phyloP scores from a whole-genome alignment of 2,113 vertebrate species.

The Gnathonemus longibarbis region DNA sequence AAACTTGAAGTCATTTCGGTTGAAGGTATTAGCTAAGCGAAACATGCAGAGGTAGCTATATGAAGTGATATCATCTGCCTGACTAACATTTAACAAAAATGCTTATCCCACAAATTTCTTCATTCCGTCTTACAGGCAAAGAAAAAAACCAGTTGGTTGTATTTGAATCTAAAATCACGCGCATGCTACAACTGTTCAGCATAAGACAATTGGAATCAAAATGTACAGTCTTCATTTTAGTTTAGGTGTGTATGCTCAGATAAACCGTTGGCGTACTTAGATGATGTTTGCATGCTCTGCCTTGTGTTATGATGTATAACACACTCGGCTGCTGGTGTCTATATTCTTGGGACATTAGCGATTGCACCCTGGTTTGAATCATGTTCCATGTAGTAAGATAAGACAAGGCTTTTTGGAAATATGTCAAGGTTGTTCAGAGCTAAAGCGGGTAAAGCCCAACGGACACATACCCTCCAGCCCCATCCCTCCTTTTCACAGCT shows the following conservation, averaged over 20 bases:
- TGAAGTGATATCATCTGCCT: not conserved
- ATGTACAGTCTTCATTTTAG: constrained; percentile 28
- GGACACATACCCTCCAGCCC: not conserved
- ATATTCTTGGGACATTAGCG: constrained; percentile 18
- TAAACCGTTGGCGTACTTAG: constrained; percentile 33
- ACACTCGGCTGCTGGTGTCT: not conserved
- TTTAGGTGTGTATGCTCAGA: constrained; percentile 36
- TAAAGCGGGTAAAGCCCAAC: not conserved
- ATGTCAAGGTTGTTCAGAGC: not conserved
- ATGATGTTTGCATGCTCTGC: constrained; percentile 32
- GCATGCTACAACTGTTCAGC: constrained; percentile 21
- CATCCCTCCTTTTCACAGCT: not conserved
- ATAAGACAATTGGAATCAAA: constrained; percentile 14
- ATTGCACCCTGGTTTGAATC: constrained; percentile 36
- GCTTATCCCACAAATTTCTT: not conserved
- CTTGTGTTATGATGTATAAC: constrained; percentile 24
- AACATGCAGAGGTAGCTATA: not conserved
- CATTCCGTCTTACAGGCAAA: not conserved
- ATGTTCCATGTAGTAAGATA: constrained; percentile 40
- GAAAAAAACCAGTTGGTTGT: constrained; percentile 11
- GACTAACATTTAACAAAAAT: not conserved
- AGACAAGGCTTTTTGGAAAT: constrained; percentile 35
- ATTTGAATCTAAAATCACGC: constrained; percentile 18
- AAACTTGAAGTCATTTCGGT: not conserved
- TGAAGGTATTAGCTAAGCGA: not conserved